Conservation (phyloP, 1,140 invertebrate genomes). For the Eufriesea mexicana region DNA sequence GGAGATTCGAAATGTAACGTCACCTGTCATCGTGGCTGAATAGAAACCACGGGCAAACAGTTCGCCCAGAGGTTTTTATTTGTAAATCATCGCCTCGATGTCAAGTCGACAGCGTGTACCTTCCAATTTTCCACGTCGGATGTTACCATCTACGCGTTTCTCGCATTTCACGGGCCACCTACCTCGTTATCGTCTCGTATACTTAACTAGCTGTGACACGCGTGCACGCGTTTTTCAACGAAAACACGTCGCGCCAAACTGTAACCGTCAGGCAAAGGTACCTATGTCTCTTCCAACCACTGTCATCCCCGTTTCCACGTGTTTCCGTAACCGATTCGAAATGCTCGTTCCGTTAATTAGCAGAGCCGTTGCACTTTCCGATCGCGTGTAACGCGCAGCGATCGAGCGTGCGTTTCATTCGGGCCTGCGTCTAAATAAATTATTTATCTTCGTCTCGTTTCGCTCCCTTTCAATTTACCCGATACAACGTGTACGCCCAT, state of each 20-base stretch:
- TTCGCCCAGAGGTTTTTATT: constrained; percentile 32
- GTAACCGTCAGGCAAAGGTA: no score
- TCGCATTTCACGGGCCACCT: not conserved
- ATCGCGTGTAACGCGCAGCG: no score
- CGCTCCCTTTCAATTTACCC: not conserved
- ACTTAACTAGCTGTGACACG: not conserved
- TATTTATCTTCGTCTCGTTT: not conserved
- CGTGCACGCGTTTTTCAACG: not conserved
- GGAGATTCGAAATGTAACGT: constrained; percentile 12
- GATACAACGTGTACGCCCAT: not conserved
- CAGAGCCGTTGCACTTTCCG: not conserved
- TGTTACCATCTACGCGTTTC: not conserved
- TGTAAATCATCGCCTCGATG: constrained; percentile 21
- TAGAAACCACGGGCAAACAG: constrained; percentile 30
- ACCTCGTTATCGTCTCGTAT: not conserved
- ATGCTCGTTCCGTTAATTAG: not conserved
- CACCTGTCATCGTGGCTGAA: constrained; percentile 6
- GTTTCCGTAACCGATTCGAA: not conserved
- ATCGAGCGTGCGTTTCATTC: not conserved
- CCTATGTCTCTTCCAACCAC: no score
- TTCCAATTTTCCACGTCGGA: constrained; percentile 29
- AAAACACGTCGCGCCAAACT: not conserved
- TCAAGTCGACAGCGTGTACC: constrained; percentile 3
- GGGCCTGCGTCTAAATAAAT: not conserved
- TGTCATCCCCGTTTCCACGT: not conserved